Base-by-base conservation (phyloP, 2,888 invertebrate species). In the Eupithecia dodoneata region DNA sequence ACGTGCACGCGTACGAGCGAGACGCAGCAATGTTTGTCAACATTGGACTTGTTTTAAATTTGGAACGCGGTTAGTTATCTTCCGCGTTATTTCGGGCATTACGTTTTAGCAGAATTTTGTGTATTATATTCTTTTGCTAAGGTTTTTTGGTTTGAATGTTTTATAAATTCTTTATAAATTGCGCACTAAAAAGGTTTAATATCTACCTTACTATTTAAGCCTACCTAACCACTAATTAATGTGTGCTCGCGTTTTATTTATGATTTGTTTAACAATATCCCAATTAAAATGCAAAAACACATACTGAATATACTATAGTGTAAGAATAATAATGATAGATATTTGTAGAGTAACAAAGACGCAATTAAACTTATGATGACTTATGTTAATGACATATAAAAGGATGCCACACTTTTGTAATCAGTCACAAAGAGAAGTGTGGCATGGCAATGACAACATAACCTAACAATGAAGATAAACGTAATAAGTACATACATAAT, bases 11-110 rank as follows among this genome's bases (percentile, higher is more conserved):
- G 87, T 30, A 49, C 65, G 85, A 89, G 77, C 67, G 87, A 81
- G 88, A 89, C 80, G 77, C 80, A 78, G 74, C 74, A 88, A 82
- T 92, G 90, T 93, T 93, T 92, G 91, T 90, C 92, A 92, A 93
- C 91, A 92, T 78, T 86, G 85, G 81, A 82, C 47, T 52, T 76
- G 85, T 84, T 89, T 88, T 90, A 90, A 86, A 90, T 89, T 90
- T 91, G 90, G 91, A 90, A 86, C 80, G 81, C 77, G 67, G 74
- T 71, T 55, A 67, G 42, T 15, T 81, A 72, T 79, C 83, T 84
- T 84, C 84, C 85, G 84, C 83, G 72, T 84, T 49, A 70, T 70
- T 18, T 72, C 79, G 75, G 73, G 76, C 74, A 75, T 72, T 30
- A 44, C 45, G 69, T 59, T 74, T 72, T 76, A 12, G 67, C 67